Evolutionary conservation across 2,113 vertebrate species (phyloP), one percentile per base, ranked within the genome.

Genomic region (Gymnorhina tibicen): DNA sequence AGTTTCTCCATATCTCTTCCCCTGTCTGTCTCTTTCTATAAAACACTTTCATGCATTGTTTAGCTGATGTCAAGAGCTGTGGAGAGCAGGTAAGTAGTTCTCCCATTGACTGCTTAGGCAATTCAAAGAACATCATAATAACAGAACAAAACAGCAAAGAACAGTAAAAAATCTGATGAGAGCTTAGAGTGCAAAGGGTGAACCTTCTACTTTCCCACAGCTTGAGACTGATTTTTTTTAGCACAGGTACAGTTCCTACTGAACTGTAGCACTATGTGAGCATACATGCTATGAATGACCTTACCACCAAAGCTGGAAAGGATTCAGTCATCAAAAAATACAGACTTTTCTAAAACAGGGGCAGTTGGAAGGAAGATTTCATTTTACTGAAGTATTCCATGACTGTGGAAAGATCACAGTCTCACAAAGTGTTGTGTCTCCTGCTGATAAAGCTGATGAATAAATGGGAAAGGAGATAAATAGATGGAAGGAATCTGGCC

Each of bases 11-110:
- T 83, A 20, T 82, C 72, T 92, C 86, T 82, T 73, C 46, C 26
- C 13, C 33, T 91, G 20, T 79, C 82, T 95, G 63, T 88, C 80
- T 87, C 70, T 76, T 91, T 87, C 76, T 62, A 37, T 85, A 89
- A 91, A 95, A 60, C 21, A 39, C 62, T 95, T 91, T 42, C 70
- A 69, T 44, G 46, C 49, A 58, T 93, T 96, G 68, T 86, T 95
- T 79, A 73, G 50, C 30, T 95, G 87, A 90, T 91, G 79, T 85
- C 85, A 96, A 92, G 87, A 79, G 23, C 47, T 47, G 39, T 69
- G 64, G 73, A 85, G 44, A 85, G 66, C 41, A 91, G 87, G 49
- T 69, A 69, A 72, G 56, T 73, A 37, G 32, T 72, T 95, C 56
- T 91, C 58, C 62, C 35, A 60, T 37, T 87, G 91, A 80, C 81